Evolutionary conservation across 2,797 vertebrate genomes (phyloP).

Genomic region (Pogoniulus pusillus): DNA sequence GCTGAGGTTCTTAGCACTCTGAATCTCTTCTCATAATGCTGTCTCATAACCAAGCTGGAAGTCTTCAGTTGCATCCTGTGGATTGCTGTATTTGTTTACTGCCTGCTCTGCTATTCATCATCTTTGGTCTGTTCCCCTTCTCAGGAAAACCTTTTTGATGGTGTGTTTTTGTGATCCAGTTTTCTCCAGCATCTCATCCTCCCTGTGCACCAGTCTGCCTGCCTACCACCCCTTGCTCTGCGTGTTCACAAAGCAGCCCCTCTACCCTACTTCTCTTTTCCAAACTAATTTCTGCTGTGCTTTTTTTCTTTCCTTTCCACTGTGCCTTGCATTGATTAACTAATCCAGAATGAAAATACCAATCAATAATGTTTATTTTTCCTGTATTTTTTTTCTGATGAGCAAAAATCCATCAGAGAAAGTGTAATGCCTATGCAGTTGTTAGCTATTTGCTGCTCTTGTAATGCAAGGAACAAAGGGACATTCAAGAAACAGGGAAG

Average conservation of each 20-base stretch:
- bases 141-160: not conserved
- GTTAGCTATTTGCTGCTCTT: not conserved
- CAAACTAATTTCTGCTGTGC: not conserved
- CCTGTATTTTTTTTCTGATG: not conserved
- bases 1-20: not conserved
- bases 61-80: not conserved
- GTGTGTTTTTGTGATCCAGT: not conserved
- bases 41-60: not conserved
- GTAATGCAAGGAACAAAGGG: not conserved
- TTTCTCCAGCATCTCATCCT: too few species aligned
- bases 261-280: not conserved
- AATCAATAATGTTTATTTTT: not conserved
- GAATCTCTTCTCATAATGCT: not conserved
- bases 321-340: not conserved
- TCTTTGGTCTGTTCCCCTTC: not conserved
- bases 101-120: not conserved
- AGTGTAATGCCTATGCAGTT: not conserved
- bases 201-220: rapidly evolving
- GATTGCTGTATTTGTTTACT: not conserved
- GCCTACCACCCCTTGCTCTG: not conserved
- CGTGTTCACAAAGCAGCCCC: not conserved
- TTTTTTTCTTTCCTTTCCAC: not conserved
- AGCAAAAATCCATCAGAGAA: not conserved
- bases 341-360: not conserved
- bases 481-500: not conserved